Conservation (phyloP, 2,888 invertebrate species). For the Phortica magna region DNA sequence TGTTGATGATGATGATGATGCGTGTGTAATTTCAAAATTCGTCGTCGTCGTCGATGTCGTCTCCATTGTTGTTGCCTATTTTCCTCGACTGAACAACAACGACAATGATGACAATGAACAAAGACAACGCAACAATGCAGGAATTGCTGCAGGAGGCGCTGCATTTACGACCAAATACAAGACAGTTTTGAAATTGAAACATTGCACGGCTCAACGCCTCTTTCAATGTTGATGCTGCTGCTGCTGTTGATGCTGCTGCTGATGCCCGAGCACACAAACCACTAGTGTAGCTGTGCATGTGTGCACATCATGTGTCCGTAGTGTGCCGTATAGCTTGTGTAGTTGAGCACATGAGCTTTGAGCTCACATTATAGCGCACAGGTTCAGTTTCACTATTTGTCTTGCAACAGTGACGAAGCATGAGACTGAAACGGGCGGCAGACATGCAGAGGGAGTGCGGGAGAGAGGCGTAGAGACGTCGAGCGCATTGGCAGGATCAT, state of each 20-base stretch:
- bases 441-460: no score
- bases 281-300: no score
- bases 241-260: neutral
- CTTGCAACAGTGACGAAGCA: no score
- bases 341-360: no score
- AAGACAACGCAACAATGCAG: constrained; percentile 5
- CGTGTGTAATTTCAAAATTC: constrained; percentile 25
- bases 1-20: constrained; percentile 1
- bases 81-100: neutral
- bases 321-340: no score
- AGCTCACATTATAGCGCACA: no score
- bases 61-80: neutral
- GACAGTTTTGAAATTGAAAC: constrained; percentile 27
- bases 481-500: neutral
- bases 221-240: neutral
- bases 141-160: neutral
- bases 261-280: no score
- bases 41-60: neutral
- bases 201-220: constrained; percentile 21
- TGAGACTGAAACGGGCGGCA: no score
- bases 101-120: neutral
- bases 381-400: no score
- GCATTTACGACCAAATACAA: neutral
- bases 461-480: no score
- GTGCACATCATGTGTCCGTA: no score